Base-by-base conservation (phyloP, 2,888 invertebrate species). In the Chromoteleia sp. region DNA sequence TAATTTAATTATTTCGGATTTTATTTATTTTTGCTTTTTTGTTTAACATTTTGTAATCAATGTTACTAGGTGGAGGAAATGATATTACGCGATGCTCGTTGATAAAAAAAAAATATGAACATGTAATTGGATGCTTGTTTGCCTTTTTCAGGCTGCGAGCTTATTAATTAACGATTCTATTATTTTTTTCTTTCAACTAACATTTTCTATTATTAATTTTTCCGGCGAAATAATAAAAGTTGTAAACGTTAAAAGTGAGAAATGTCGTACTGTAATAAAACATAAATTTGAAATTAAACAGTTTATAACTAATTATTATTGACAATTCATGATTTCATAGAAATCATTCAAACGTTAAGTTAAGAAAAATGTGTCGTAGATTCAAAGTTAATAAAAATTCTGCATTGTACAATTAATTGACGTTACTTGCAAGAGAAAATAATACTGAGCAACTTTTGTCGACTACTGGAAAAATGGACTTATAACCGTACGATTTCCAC, bases 351-450 rank as follows among this genome's bases (percentile, higher is more conserved):
- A 33, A 33, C 33, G 4, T 8, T 8, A 33, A n/a, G 2, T 36
- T n/a, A 36, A 41, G 7, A 14, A 41, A 3, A 41, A 41, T 41
- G 14, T 14, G 14, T 14, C 4, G 1, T 41, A n/a, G 3, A 36
- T 10, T 36, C 36, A 25, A 25, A 25, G 6, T 6, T 36, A 0
- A 8, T 36, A 12, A 14, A 41, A 41, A 41, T 41, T 14, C 14
- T 14, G 7, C 7, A 10, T 21, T 21, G 21, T 12, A 12, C n/a
- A 48, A 48, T 48, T 21, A 48, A 48, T 48, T 48, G n/a, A 48
- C 25, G n/a, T 48, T 48, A 48, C 12, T 48, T 21, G 48, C 8
- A 48, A 21, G 21, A 21, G n/a, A 59, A 39, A 58, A 33, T 54
- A 14, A 54, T 17, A 12, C 10, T 25, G 25, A 25, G 15, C 19